These are phyloP conservation scores for Proctacanthus coquilletti DNA, from an alignment of 1,140 invertebrate species.

Conservation along the genomic window DNA sequence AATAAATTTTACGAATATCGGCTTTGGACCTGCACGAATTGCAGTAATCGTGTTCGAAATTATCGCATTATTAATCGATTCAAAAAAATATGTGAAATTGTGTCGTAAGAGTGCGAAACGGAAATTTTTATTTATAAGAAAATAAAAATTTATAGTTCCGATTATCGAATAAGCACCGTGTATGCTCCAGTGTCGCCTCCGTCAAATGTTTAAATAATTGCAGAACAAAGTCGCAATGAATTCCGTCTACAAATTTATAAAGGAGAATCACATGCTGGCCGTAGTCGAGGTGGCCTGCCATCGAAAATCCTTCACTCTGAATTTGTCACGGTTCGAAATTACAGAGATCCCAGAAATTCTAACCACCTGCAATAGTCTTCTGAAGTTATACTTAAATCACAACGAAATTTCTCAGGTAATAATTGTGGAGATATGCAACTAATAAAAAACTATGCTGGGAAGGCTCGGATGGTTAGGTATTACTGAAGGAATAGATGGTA, in stretches of 20 bases:
- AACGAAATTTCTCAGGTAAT: slow-evolving; percentile 37
- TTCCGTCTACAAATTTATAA: slow-evolving; percentile 42
- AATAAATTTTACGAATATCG: no score
- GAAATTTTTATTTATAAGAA: no score
- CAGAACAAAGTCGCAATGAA: slow-evolving; percentile 33
- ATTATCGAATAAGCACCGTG: no score
- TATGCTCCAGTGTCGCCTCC: neutral
- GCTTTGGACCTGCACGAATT: no score
- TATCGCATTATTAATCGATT: no score
- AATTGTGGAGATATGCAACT: slow-evolving; percentile 10
- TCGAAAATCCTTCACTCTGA: slow-evolving; percentile 36
- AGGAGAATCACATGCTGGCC: slow-evolving; percentile 42
- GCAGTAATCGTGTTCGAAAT: no score
- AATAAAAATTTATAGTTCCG: no score
- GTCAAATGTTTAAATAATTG: neutral
- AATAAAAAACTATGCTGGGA: neutral
- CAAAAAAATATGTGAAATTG: no score
- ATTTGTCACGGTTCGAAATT: slow-evolving; percentile 41
- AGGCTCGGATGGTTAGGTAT: neutral
- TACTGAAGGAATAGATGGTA: no score
- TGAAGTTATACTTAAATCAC: slow-evolving; percentile 39
- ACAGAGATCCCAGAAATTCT: slow-evolving; percentile 35
- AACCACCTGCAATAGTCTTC: slow-evolving; percentile 34
- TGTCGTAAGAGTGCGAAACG: no score
- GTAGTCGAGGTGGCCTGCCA: slow-evolving; percentile 40